Conservation (phyloP, 2,113 vertebrate genomes). For the Lathamus discolor region DNA sequence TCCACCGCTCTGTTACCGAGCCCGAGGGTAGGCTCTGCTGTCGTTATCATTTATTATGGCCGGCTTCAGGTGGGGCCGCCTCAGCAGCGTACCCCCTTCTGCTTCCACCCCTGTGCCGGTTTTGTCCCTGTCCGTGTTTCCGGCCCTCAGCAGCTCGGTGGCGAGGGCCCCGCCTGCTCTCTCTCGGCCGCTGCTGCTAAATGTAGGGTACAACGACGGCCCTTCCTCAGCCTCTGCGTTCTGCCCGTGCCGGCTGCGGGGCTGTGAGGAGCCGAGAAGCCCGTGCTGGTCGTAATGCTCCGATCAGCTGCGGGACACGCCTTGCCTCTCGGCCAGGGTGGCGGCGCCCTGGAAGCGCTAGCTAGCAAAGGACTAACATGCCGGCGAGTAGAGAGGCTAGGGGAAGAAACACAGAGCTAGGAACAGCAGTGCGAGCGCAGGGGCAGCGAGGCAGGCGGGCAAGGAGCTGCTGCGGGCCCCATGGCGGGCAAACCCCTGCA, state of each 20-base stretch:
- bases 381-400: too few relatives aligned
- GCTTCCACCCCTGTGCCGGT: too few relatives aligned
- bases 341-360: too few relatives aligned
- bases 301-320: background rate
- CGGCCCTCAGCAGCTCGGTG: background rate
- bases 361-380: too few relatives aligned
- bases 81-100: background rate
- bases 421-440: fast-evolving
- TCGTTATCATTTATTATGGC: background rate
- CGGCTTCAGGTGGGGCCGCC: background rate
- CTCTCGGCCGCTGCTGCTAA: background rate
- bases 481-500: too few relatives aligned
- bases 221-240: background rate
- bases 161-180: too few relatives aligned
- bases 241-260: background rate
- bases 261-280: background rate
- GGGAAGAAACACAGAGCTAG: fast-evolving
- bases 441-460: fast-evolving
- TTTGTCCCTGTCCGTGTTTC: background rate
- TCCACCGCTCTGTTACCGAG: fast-evolving
- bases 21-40: background rate
- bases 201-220: background rate
- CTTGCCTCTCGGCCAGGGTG: background rate
- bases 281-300: background rate
- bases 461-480: fast-evolving